These are phyloP conservation scores for Frankliniella intonsa DNA, from an alignment of 2,888 invertebrate genomes.

Conservation along the genomic window DNA sequence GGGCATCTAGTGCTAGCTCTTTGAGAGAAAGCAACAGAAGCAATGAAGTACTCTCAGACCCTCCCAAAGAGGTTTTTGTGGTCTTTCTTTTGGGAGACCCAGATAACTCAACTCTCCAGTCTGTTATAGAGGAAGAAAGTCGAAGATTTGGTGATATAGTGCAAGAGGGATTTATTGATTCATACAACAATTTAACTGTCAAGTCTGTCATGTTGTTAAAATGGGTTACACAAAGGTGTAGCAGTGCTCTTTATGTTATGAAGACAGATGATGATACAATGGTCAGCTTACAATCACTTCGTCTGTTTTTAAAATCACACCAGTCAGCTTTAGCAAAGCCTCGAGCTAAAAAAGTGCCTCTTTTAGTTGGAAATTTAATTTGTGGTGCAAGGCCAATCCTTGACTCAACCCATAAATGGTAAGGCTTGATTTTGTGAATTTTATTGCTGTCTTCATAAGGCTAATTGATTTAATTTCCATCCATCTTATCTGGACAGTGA, in stretches of 20 bases:
- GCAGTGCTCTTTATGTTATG: conserved; percentile 61
- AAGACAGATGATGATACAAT: conserved; percentile 87
- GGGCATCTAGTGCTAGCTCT: conserved; percentile 55
- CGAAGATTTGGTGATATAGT: conserved; percentile 68
- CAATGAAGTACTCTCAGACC: conserved; percentile 27
- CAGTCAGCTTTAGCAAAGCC: conserved; percentile 34
- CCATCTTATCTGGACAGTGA: conserved; percentile 1
- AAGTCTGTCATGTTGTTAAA: conserved; percentile 82
- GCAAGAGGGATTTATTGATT: conserved; percentile 76
- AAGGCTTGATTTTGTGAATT: conserved; percentile 38
- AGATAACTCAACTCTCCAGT: conserved; percentile 55
- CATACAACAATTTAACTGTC: conserved; percentile 80
- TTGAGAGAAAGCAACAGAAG: conserved; percentile 28
- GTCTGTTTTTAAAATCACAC: conserved; percentile 45
- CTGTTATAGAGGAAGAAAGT: conserved; percentile 61
- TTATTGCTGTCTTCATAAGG: not conserved
- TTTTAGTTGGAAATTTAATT: conserved; percentile 72
- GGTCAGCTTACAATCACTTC: conserved; percentile 67
- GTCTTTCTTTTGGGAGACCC: conserved; percentile 60
- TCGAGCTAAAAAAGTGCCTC: conserved; percentile 41
- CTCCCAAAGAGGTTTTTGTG: conserved; percentile 42
- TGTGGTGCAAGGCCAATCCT: conserved; percentile 70
- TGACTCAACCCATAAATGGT: conserved; percentile 73
- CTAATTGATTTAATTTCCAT: conserved; percentile 1
- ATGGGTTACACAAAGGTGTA: conserved; percentile 67